phyloP scores from a whole-genome alignment of 2,113 vertebrate species.

The Chlorodrepanis virens region DNA sequence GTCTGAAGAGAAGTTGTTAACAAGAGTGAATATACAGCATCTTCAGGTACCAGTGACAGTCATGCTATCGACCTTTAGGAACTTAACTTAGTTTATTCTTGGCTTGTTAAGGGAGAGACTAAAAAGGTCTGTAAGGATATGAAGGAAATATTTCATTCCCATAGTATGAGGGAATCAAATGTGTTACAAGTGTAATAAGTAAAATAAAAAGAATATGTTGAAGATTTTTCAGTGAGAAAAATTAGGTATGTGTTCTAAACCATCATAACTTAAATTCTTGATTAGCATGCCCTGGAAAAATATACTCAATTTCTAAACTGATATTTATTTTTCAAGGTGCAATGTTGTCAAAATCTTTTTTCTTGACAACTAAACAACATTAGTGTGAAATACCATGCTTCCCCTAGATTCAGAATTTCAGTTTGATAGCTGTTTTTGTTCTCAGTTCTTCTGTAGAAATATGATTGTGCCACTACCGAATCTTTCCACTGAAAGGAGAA shows the following conservation, averaged over 20 bases:
- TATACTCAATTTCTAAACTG: not conserved
- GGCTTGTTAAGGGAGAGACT: not conserved
- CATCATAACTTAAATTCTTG: not conserved
- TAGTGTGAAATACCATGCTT: not conserved
- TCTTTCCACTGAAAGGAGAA: not conserved
- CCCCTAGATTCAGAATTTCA: not conserved
- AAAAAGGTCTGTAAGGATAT: not conserved
- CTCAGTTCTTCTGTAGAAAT: not conserved
- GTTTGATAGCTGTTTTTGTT: not conserved
- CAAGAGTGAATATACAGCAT: not conserved
- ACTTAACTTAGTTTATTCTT: not conserved
- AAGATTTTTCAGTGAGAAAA: not conserved
- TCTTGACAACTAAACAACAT: not conserved
- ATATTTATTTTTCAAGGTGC: not conserved
- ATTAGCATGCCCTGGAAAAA: not conserved
- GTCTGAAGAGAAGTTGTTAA: not conserved
- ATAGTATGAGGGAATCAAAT: not conserved
- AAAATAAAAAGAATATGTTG: not conserved
- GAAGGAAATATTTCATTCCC: not conserved
- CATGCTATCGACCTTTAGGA: not conserved
- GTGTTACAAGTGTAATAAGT: not conserved
- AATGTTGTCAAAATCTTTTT: not conserved
- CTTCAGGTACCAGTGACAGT: not conserved
- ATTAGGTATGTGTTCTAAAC: not conserved
- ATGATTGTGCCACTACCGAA: not conserved